Conservation (phyloP, 2,113 vertebrate genomes). For the Hippocampus mohnikei region DNA sequence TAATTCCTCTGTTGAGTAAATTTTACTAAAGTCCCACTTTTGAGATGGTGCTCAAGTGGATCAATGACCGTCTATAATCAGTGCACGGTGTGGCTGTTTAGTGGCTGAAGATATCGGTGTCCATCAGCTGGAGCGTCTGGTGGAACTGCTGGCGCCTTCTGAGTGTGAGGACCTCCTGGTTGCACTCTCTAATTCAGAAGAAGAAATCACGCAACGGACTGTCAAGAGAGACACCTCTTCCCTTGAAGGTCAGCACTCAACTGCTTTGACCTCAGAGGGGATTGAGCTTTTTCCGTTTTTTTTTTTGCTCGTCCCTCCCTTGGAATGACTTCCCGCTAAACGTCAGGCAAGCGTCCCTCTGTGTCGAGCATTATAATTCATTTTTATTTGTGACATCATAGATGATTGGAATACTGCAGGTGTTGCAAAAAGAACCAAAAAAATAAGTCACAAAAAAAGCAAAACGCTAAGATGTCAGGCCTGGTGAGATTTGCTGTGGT, state of each 20-base stretch:
- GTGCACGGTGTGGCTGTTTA: slow-evolving; percentile 12
- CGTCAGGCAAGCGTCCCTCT: too few relatives aligned
- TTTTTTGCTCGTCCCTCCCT: too few relatives aligned
- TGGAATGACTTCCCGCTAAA: too few relatives aligned
- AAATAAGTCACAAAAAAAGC: neutral
- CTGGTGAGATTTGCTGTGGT: neutral
- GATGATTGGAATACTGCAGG: too few relatives aligned
- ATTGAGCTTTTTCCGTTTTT: too few relatives aligned
- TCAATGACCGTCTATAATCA: neutral
- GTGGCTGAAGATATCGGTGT: slow-evolving; percentile 59
- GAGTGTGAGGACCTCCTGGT: slow-evolving; percentile 68
- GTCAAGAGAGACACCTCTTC: slow-evolving; percentile 41
- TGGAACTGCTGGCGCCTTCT: slow-evolving; percentile 58
- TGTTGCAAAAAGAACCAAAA: neutral
- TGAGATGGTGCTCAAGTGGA: neutral
- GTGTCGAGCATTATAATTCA: too few relatives aligned
- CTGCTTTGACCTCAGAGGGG: neutral
- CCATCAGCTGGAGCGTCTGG: slow-evolving; percentile 66
- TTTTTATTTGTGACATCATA: too few relatives aligned
- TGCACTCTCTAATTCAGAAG: slow-evolving; percentile 58
- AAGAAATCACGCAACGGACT: slow-evolving; percentile 51
- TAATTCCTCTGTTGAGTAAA: slow-evolving; percentile 18
- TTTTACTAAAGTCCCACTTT: neutral
- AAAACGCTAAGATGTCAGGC: neutral
- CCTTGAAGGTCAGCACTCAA: slow-evolving; percentile 32